These are phyloP conservation scores for Aptenodytes forsteri DNA, from an alignment of 2,113 vertebrate genomes.

Conservation along the genomic window DNA sequence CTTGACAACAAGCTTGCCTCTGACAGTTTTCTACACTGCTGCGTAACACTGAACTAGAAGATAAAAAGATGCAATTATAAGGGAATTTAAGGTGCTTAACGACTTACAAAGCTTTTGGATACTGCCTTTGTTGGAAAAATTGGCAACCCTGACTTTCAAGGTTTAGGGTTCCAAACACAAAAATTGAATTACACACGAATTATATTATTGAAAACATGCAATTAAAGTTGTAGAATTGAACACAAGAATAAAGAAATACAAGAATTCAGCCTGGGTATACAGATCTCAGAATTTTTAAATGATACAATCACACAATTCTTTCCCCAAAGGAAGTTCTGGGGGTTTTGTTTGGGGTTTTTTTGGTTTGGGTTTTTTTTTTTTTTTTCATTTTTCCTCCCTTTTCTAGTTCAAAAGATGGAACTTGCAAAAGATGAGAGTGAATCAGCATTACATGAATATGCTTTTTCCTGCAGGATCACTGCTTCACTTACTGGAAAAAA, in stretches of 20 bases:
- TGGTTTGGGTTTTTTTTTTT: too few relatives aligned
- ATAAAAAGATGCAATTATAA: not conserved
- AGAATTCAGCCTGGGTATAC: not conserved
- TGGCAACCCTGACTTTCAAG: not conserved
- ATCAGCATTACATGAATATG: not conserved
- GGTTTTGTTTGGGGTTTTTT: not conserved
- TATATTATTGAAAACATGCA: not conserved
- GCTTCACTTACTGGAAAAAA: not conserved
- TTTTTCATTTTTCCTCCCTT: not conserved
- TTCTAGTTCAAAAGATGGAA: not conserved
- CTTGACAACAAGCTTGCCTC: not conserved
- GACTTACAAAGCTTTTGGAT: not conserved
- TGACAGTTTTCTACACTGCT: not conserved
- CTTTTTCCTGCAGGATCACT: not conserved
- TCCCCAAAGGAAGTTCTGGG: not conserved
- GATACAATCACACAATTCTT: not conserved
- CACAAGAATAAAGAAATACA: not conserved
- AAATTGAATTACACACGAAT: not conserved
- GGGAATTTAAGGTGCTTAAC: not conserved
- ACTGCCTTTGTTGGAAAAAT: not conserved
- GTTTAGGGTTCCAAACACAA: not conserved
- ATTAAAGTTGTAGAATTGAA: not conserved
- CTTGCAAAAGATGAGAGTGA: not conserved
- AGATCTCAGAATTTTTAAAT: not conserved
- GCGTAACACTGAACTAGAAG: not conserved